Conservation (phyloP, 2,888 invertebrate genomes). For the Eristalis intricaria region DNA sequence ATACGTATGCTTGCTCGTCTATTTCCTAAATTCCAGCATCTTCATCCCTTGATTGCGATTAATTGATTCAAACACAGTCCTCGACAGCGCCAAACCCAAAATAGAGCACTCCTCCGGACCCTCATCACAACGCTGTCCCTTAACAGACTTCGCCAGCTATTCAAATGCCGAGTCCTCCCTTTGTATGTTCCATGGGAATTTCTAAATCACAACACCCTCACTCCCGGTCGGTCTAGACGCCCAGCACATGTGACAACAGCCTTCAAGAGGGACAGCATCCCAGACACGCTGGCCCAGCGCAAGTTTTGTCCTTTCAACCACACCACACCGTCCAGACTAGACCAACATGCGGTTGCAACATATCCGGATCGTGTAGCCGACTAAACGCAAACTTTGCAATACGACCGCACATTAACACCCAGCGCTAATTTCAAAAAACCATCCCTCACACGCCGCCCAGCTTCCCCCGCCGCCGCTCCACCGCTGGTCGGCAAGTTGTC, state of each 20-base stretch:
- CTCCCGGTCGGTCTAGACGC: constrained; percentile 53
- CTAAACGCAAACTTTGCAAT: constrained; percentile 39
- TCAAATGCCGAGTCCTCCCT: not conserved
- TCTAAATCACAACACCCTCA: constrained; percentile 36
- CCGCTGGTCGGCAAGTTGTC: constrained; percentile 24
- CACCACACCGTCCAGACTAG: not conserved
- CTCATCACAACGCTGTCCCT: not conserved
- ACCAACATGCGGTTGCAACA: constrained; percentile 46
- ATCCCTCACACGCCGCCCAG: not conserved
- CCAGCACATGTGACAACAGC: not conserved
- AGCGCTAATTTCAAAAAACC: constrained; percentile 45
- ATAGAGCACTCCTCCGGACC: not conserved
- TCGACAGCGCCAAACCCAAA: not conserved
- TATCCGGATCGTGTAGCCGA: constrained; percentile 36
- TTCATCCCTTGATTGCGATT: not conserved
- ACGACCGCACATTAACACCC: constrained; percentile 64
- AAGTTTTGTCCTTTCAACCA: constrained; percentile 35
- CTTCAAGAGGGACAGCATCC: not conserved
- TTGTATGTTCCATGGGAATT: constrained; percentile 45
- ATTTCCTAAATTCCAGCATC: not conserved
- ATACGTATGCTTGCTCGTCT: not conserved
- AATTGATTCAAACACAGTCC: not conserved
- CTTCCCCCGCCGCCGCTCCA: not conserved
- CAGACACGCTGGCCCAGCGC: constrained; percentile 24
- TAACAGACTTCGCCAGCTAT: not conserved